A percentile compares a stretch with the other conserved stretches of the same genome.
These are phyloP conservation scores for Anagyrus pseudococci DNA, from an alignment of 2,888 invertebrate genomes.

Conservation along the genomic window DNA sequence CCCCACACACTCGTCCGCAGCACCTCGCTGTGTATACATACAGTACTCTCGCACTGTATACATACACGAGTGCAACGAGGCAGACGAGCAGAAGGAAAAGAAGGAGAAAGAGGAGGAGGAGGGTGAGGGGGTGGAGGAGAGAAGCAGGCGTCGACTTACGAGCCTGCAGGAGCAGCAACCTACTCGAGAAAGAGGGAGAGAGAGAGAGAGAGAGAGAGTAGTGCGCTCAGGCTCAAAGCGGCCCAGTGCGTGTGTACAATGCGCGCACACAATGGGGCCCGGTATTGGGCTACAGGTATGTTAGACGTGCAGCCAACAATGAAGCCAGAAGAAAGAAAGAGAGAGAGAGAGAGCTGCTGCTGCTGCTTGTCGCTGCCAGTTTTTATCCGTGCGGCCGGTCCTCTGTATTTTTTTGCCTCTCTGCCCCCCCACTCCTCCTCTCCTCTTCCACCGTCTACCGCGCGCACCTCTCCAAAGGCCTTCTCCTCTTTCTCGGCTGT, in stretches of 20 bases:
- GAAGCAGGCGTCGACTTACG: constrained; percentile 27
- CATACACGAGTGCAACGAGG: too few relatives aligned
- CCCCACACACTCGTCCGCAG: constrained; percentile 1
- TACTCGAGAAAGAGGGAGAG: neutral
- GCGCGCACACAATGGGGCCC: constrained; percentile 27
- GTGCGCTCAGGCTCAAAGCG: constrained; percentile 4
- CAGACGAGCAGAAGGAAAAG: too few relatives aligned
- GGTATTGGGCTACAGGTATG: constrained; percentile 35
- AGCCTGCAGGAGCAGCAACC: too few relatives aligned
- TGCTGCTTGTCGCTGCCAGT: constrained; percentile 20
- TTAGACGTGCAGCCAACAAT: constrained; percentile 35
- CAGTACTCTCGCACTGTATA: too few relatives aligned
- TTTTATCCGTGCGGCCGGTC: constrained; percentile 18
- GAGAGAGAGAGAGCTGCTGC: neutral
- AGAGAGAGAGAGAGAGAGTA: neutral
- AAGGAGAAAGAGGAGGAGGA: neutral
- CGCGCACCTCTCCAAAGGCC: neutral
- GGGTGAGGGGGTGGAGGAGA: neutral
- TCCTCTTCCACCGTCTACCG: neutral
- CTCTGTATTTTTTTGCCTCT: constrained; percentile 6
- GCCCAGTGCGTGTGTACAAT: constrained; percentile 21
- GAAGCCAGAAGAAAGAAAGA: constrained; percentile 22
- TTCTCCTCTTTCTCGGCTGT: constrained; percentile 16
- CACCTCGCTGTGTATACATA: too few relatives aligned
- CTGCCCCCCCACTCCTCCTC: constrained; percentile 9